These are phyloP conservation scores for Siderastrea radians DNA, from an alignment of 92 coral and sea anemone genomes.

Conservation along the genomic window DNA sequence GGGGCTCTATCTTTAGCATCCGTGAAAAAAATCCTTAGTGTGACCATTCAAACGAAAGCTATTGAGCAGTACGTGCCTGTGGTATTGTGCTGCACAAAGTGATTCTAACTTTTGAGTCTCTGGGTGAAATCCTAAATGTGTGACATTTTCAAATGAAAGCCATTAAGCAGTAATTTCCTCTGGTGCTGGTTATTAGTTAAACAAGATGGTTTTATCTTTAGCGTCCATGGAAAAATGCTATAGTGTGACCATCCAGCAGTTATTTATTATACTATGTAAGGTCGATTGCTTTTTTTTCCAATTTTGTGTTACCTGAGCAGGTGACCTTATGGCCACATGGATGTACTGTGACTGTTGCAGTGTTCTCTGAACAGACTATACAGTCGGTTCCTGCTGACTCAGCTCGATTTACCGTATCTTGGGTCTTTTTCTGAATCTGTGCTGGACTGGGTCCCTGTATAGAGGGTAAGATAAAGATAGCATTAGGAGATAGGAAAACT, in stretches of 20 bases:
- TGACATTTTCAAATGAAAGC: not conserved
- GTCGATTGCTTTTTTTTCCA: not conserved
- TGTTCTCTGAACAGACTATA: conserved; percentile 63
- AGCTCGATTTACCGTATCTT: conserved; percentile 46
- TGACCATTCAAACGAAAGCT: no score
- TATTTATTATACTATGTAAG: not conserved
- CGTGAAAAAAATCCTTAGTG: no score
- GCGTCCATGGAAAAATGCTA: not conserved
- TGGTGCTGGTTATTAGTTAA: not conserved
- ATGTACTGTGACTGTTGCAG: conserved; percentile 65
- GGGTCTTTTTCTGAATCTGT: conserved; percentile 12
- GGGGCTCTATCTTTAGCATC: no score
- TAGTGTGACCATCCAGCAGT: not conserved
- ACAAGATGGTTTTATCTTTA: not conserved
- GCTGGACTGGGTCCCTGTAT: not conserved
- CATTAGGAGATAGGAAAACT: not conserved
- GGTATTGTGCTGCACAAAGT: no score
- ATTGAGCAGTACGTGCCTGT: no score
- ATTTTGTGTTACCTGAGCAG: conserved; percentile 57
- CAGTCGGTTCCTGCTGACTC: conserved; percentile 49
- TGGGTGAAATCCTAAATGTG: not conserved
- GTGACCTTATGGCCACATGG: conserved; percentile 86
- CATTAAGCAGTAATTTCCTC: not conserved
- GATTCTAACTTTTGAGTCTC: no score
- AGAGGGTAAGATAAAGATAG: no score